Evolutionary conservation across 2,888 invertebrate genomes (phyloP).

Genomic region (Apotomis turbidana): DNA sequence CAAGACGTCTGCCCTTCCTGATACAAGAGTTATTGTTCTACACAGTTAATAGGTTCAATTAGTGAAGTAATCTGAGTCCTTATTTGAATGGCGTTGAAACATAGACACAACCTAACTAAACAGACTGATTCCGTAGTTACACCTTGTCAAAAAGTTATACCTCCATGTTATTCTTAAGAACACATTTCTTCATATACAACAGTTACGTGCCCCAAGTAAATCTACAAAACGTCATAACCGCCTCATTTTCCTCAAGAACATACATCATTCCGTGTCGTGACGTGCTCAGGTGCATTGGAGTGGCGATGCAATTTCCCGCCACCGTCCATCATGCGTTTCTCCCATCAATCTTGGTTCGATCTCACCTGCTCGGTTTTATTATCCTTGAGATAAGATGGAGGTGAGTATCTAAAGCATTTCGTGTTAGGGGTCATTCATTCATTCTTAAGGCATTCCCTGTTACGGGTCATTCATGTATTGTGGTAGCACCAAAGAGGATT

Average conservation of each 20-base stretch:
- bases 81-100: too few relatives aligned
- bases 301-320: slow-evolving; percentile 54
- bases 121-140: too few relatives aligned
- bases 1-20: too few relatives aligned
- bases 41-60: too few relatives aligned
- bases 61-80: too few relatives aligned
- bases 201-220: too few relatives aligned
- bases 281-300: slow-evolving; percentile 53
- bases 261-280: not conserved
- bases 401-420: not conserved
- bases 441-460: too few relatives aligned
- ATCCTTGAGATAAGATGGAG: slow-evolving; percentile 13
- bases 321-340: slow-evolving; percentile 54
- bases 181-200: not conserved
- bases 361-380: slow-evolving; percentile 21
- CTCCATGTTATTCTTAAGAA: not conserved
- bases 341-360: slow-evolving; percentile 54
- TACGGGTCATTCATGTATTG: too few relatives aligned
- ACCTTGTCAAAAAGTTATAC: not conserved
- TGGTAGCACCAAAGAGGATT: too few relatives aligned
- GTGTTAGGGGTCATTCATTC: too few relatives aligned
- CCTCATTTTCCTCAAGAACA: not conserved
- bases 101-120: too few relatives aligned
- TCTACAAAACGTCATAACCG: not conserved
- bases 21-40: too few relatives aligned